These are phyloP conservation scores for Meteorus sp. DNA, from an alignment of 1,140 invertebrate species.

Conservation along the genomic window DNA sequence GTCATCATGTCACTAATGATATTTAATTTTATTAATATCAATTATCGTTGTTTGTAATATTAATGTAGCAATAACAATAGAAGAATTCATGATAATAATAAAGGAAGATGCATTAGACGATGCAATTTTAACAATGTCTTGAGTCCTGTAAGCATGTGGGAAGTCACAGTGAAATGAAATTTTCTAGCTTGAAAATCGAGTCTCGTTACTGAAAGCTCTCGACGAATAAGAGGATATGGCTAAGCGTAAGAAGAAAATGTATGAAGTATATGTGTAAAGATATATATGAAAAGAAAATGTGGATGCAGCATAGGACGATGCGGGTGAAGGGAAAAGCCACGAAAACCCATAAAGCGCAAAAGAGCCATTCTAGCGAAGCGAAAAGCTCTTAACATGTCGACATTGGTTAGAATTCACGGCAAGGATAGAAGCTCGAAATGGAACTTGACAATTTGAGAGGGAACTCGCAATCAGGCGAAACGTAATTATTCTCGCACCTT, in stretches of 20 bases:
- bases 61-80: no score
- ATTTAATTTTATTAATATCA: no score
- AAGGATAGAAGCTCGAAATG: slow-evolving; percentile 30
- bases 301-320: no score
- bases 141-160: no score
- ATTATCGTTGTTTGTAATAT: no score
- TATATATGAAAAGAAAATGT: not conserved
- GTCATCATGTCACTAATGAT: no score
- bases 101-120: no score
- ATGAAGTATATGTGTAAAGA: not conserved
- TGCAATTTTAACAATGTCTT: no score
- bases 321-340: slow-evolving; percentile 12
- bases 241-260: not conserved
- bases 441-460: slow-evolving; percentile 47
- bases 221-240: not conserved
- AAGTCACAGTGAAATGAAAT: slow-evolving; percentile 6
- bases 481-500: slow-evolving; percentile 39
- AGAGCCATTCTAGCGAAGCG: slow-evolving; percentile 30
- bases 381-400: slow-evolving; percentile 50
- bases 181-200: slow-evolving; percentile 13
- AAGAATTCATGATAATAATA: no score
- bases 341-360: slow-evolving; percentile 37
- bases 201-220: slow-evolving; percentile 12
- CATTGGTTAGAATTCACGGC: slow-evolving; percentile 33
- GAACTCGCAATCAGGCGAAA: slow-evolving; percentile 38